Conservation (phyloP, 2,113 vertebrate genomes). For the Corydoras maculifer region DNA sequence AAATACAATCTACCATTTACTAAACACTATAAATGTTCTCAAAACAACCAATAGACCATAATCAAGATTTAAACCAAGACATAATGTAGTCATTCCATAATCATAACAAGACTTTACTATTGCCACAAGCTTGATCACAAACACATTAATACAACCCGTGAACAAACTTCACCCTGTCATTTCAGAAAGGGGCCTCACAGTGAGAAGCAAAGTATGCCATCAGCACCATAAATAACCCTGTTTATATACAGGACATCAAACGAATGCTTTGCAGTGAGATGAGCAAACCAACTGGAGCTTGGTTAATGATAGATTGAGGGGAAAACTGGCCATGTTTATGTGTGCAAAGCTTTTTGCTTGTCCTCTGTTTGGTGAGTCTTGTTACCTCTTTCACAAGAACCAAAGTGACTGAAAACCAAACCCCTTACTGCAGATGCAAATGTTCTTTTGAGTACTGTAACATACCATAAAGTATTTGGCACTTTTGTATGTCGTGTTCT, state of each 20-base stretch:
- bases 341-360: conserved; percentile 10
- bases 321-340: conserved; percentile 28
- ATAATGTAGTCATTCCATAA: too few species aligned
- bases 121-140: conserved; percentile 27
- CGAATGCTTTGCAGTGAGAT: conserved; percentile 47
- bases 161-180: conserved; percentile 42
- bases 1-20: too few species aligned
- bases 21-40: too few species aligned
- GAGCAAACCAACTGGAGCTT: conserved; percentile 58
- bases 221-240: conserved; percentile 54
- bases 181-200: conserved; percentile 28
- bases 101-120: neutral
- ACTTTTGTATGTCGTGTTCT: too few species aligned
- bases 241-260: conserved; percentile 59
- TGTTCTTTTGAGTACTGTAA: conserved; percentile 8
- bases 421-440: conserved; percentile 52
- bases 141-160: conserved; percentile 22
- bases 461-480: too few species aligned
- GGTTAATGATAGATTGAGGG: conserved; percentile 25
- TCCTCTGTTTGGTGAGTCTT: conserved; percentile 32
- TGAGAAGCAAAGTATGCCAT: conserved; percentile 31
- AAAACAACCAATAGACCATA: too few species aligned
- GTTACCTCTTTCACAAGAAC: conserved; percentile 24
- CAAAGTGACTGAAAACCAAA: too few species aligned
- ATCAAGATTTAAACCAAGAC: too few species aligned